A percentile compares a stretch with the other conserved stretches of the same genome.
These are phyloP conservation scores for Loxodonta africana DNA, from an alignment of 2,113 vertebrate genomes.

Conservation along the genomic window DNA sequence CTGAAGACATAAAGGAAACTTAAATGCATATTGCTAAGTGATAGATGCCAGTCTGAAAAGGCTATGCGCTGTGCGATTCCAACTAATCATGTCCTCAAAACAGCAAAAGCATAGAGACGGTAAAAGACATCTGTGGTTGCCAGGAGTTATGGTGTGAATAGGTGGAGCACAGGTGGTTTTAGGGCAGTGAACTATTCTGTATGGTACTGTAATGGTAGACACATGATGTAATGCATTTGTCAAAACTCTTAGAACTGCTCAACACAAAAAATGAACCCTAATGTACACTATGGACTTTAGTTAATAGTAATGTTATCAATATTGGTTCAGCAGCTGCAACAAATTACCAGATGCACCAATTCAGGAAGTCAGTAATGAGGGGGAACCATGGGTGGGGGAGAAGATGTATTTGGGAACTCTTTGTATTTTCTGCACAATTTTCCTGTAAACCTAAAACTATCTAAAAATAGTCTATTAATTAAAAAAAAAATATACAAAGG, in stretches of 20 bases:
- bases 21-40: background rate
- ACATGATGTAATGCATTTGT: background rate
- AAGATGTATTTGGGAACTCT: background rate
- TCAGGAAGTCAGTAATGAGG: background rate
- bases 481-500: background rate
- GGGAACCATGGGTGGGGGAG: too few species aligned
- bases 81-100: background rate
- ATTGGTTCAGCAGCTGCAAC: background rate
- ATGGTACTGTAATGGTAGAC: background rate
- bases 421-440: background rate
- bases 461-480: background rate
- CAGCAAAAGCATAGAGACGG: too few species aligned
- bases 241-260: too few species aligned
- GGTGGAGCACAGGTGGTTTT: background rate
- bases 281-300: background rate
- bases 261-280: background rate
- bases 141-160: background rate
- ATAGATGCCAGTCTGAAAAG: background rate
- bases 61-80: background rate
- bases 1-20: background rate
- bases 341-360: background rate
- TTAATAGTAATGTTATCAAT: too few species aligned
- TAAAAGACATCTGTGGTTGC: background rate
- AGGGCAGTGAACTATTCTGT: background rate
- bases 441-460: background rate